Conservation (phyloP, 2,113 vertebrate species). For the Chaenogobius annularis region DNA sequence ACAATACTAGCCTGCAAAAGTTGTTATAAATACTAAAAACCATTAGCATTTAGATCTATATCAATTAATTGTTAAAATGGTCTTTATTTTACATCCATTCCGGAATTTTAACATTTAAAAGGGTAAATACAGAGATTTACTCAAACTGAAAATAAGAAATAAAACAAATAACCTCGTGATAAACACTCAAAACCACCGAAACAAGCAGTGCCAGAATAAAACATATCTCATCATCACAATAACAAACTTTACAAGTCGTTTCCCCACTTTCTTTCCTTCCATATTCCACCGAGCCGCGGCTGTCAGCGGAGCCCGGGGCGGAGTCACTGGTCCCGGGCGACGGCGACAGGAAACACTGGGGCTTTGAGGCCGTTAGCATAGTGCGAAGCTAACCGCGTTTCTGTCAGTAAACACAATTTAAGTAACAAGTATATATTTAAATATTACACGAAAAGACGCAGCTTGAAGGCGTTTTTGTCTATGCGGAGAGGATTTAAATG, state of each 20-base stretch:
- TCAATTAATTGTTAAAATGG: too few species aligned
- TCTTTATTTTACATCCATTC: too few species aligned
- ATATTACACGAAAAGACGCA: neutral
- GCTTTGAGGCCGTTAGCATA: slow-evolving; percentile 35
- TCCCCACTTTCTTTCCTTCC: neutral
- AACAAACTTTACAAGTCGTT: neutral
- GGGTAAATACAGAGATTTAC: neutral
- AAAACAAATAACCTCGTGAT: neutral
- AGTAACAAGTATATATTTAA: neutral
- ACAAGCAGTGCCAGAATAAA: neutral
- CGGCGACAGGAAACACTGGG: slow-evolving; percentile 22
- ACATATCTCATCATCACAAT: neutral
- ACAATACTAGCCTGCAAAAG: too few species aligned
- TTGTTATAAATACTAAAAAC: too few species aligned
- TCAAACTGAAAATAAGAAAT: neutral
- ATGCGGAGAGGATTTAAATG: neutral
- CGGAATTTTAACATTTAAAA: too few species aligned
- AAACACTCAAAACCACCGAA: neutral
- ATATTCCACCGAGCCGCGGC: neutral
- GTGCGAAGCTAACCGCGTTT: neutral
- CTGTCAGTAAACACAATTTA: neutral
- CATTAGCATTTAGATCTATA: too few species aligned
- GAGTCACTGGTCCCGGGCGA: neutral
- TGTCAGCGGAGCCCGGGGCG: neutral
- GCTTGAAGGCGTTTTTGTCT: neutral